These are phyloP conservation scores for Enhydra lutris DNA, from an alignment of 2,113 vertebrate species.

Conservation along the genomic window DNA sequence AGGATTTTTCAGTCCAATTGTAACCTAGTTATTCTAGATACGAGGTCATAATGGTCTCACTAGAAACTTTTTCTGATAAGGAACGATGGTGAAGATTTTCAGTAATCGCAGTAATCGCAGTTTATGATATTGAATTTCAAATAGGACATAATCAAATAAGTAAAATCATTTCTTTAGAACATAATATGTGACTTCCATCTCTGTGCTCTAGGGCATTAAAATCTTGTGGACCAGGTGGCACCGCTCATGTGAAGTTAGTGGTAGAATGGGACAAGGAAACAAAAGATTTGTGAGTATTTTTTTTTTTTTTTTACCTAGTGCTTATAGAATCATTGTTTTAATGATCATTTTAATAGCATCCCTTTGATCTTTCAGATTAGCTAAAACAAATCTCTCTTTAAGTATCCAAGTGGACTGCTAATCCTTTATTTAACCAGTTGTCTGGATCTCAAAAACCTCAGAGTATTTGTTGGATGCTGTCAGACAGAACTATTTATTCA, in stretches of 20 bases:
- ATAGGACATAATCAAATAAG: neutral
- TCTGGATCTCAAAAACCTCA: neutral
- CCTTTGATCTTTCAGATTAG: neutral
- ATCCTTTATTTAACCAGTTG: neutral
- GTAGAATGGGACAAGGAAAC: conserved; percentile 99
- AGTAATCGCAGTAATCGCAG: neutral
- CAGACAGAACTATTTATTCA: neutral
- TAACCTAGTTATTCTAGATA: neutral
- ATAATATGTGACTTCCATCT: neutral
- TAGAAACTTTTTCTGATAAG: neutral
- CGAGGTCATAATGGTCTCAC: neutral
- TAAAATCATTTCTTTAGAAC: conserved; percentile 2
- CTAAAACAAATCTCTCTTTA: neutral
- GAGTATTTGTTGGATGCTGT: neutral
- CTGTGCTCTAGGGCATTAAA: conserved; percentile 81
- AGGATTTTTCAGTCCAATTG: neutral
- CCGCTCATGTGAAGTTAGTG: conserved; percentile 96
- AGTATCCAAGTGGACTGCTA: neutral
- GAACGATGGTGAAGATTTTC: neutral
- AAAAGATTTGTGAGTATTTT: conserved; percentile 95
- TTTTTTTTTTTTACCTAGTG: neutral
- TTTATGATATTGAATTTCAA: conserved; percentile 10
- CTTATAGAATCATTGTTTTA: neutral
- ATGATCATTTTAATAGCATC: neutral
- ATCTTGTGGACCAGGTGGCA: conserved; percentile 95